phyloP scores from a whole-genome alignment of 2,888 invertebrate species.

The Pseudococcus longispinus region DNA sequence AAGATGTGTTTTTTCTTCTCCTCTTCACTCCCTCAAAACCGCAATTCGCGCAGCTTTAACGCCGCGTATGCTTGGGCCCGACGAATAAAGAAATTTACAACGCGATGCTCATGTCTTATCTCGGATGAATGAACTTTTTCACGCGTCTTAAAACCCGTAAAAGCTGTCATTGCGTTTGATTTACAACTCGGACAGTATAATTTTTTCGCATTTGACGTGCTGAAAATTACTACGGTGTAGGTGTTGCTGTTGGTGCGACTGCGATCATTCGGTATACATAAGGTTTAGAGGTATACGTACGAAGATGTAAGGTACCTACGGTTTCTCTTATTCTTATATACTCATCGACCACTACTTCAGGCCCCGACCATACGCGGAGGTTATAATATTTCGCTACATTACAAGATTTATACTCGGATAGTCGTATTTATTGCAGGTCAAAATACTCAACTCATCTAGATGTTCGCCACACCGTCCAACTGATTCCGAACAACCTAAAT shows the following conservation, averaged over 20 bases:
- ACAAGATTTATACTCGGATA: neutral
- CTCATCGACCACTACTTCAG: neutral
- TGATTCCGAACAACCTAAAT: no score
- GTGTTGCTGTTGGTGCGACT: no score
- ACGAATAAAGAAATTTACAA: conserved; percentile 19
- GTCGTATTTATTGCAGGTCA: neutral
- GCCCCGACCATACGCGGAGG: neutral
- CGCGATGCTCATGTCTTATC: conserved; percentile 38
- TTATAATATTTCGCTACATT: neutral
- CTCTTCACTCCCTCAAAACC: neutral
- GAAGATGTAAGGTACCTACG: neutral
- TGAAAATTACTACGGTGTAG: conserved; percentile 28
- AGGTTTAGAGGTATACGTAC: no score
- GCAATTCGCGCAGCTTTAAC: neutral
- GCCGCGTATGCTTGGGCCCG: neutral
- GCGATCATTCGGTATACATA: neutral
- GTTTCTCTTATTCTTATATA: neutral
- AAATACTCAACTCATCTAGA: neutral
- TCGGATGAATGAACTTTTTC: conserved; percentile 19
- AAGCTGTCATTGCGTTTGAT: conserved; percentile 21
- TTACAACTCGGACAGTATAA: conserved; percentile 37
- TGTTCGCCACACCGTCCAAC: no score
- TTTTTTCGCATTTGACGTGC: conserved; percentile 2
- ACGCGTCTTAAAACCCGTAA: conserved; percentile 12
- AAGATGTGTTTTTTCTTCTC: neutral